Base-by-base conservation (phyloP, 2,797 vertebrate species). In the Pangasius larnaudii region DNA sequence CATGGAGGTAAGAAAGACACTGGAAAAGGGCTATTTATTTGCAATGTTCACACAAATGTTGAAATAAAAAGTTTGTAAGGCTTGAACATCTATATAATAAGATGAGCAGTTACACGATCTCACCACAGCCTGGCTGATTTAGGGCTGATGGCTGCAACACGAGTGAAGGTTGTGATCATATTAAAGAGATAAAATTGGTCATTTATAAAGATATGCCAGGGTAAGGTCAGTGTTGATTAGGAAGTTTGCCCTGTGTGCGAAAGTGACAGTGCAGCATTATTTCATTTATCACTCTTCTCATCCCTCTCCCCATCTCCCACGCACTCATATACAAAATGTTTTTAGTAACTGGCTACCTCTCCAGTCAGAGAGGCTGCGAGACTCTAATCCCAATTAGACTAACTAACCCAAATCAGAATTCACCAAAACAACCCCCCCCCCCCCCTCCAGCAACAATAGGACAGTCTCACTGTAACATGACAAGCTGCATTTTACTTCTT, bases 381-480 rank as follows among this genome's bases (percentile, higher is more conserved):
- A 67, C 93, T 93, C 90, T 92, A 93, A 89, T 90, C 87, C 87
- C 86, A 87, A 90, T 91, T 90, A 89, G 63, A 88, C 90, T 90
- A 89, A 90, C 92, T 89, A 79, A 46, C 84, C 91, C 86, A 88
- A 88, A 80, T 74, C 89, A 90, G 65, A 84, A 85, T 85, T 16
- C 61, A 87, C 84, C 89, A 87, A 86, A 90, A 89, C 71, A 90
- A 91, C 89, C 74, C 84, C 5, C 42, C 42, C 42, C 39, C 3
- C 3, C 42, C 5, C 39, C 39, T 0, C 39, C 39, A 5, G 0
- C 46, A 46, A 46, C 46, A 46, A 9, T 46, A 46, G 7, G 46
- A 46, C 46, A 46, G 46, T 46, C 9, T 46, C 46, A 1, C 7
- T 46, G 46, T 46, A 46, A 46, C 46, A 46, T 46, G 46, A 46